Percentiles rank a stretch among this genome's conserved stretches.
These are phyloP conservation scores for Silurus glanis DNA, from an alignment of 2,113 vertebrate species.

Conservation along the genomic window DNA sequence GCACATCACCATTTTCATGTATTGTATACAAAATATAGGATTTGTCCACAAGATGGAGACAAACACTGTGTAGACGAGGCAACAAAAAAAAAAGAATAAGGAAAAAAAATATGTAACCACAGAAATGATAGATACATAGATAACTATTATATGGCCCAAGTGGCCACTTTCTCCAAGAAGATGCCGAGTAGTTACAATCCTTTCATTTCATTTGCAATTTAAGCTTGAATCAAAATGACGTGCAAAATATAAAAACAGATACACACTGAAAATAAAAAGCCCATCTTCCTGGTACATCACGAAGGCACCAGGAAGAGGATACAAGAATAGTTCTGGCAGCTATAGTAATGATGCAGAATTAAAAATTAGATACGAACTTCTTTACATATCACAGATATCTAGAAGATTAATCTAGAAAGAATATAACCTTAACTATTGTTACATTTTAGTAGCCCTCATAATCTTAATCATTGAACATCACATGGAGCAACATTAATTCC, in stretches of 20 bases:
- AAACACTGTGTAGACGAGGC: background rate
- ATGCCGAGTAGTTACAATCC: background rate
- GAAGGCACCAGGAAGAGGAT: no score
- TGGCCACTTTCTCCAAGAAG: background rate
- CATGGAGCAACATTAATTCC: no score
- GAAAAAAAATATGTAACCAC: background rate
- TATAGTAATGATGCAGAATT: background rate
- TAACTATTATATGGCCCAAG: background rate
- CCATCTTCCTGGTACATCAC: no score
- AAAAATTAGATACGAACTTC: background rate
- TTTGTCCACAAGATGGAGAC: background rate
- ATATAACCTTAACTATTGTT: no score
- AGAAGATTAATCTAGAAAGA: no score
- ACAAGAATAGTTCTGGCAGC: no score
- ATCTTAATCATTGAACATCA: no score
- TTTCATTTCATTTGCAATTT: background rate
- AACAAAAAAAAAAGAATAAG: no score
- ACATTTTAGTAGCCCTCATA: no score
- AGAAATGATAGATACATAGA: background rate
- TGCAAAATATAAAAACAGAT: no score
- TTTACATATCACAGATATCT: no score
- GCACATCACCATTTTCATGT: background rate
- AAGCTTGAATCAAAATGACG: background rate
- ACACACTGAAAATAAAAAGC: no score
- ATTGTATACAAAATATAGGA: background rate